These are phyloP conservation scores for Chloromyia formosa DNA, from an alignment of 2,888 invertebrate species.

Conservation along the genomic window DNA sequence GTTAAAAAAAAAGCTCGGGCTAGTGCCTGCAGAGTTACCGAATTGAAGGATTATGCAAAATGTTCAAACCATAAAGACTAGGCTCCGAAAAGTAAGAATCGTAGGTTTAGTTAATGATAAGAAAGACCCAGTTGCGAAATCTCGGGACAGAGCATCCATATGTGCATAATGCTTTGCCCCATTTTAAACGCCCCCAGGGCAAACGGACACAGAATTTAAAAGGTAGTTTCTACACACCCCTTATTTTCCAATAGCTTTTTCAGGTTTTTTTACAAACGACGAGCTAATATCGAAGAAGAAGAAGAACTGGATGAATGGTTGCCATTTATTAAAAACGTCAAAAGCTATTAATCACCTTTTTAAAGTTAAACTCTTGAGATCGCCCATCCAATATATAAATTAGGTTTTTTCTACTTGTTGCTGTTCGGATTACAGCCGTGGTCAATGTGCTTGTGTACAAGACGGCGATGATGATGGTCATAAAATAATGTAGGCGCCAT, in stretches of 20 bases:
- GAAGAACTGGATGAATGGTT: constrained; percentile 47
- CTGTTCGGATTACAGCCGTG: background rate
- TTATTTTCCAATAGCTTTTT: no score
- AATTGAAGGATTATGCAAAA: constrained; percentile 6
- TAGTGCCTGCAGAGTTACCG: background rate
- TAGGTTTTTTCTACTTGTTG: no score
- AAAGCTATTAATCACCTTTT: constrained; percentile 52
- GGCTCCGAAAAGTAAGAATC: no score
- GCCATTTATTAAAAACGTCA: constrained; percentile 51
- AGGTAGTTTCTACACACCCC: background rate
- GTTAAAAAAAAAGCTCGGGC: background rate
- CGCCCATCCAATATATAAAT: background rate
- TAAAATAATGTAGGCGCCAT: constrained; percentile 43
- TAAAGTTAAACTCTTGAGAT: constrained; percentile 24
- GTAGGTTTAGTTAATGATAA: no score
- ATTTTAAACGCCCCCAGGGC: constrained; percentile 27
- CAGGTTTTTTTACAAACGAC: background rate
- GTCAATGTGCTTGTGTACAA: background rate
- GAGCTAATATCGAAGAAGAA: background rate
- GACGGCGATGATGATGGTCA: constrained; percentile 16
- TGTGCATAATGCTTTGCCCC: background rate
- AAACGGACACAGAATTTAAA: background rate
- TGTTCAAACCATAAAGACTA: background rate
- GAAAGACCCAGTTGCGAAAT: no score
- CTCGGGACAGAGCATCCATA: background rate